Evolutionary conservation across 1,140 invertebrate species (phyloP), one percentile per base, ranked within the genome.

Genomic region (Pteromalus puparum): DNA sequence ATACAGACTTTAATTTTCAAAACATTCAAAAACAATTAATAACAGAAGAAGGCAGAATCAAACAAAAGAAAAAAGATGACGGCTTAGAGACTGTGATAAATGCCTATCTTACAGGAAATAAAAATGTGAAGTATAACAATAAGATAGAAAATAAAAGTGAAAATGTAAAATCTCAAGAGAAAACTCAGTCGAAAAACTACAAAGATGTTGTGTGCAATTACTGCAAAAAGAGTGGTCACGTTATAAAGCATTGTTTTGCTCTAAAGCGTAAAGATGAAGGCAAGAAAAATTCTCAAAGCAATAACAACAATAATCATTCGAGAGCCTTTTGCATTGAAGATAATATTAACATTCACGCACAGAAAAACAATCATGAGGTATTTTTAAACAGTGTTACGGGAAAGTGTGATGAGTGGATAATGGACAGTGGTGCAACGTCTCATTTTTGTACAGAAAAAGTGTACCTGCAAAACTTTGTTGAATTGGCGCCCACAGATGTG

Each of bases 341-440:
- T 21, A 28, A 74, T 38, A 38, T 74, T 42, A 74, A 74, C 1
- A n/a, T 42, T 42, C 13, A 10, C 26, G 13, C 15, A 18, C 10
- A 12, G n/a, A 70, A 26, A 10, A 28, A 46, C 13, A 53, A 76
- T 76, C 74, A 53, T 24, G 74, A 76, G 53, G 46, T 53, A 9
- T 7, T 46, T 76, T 24, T 76, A n/a, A 74, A 28, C 21, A 76
- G 53, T 24, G 42, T n/a, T 4, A n/a, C 24, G 2, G 26, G 53
- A 4, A 74, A 74, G 1, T 53, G n/a, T 53, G 74, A 53, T 76
- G 46, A 76, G 28, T 48, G 42, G 46, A 48, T 76, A n/a, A 28
- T 76, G n/a, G n/a, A 76, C 46, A 48, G 74, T 76, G 42, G 42
- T 53, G 74, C 46, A 48, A 74, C 72, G 18, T 74, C 72, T 30